Conservation (phyloP, 2,113 vertebrate species). For the Ranitomeya imitator region DNA sequence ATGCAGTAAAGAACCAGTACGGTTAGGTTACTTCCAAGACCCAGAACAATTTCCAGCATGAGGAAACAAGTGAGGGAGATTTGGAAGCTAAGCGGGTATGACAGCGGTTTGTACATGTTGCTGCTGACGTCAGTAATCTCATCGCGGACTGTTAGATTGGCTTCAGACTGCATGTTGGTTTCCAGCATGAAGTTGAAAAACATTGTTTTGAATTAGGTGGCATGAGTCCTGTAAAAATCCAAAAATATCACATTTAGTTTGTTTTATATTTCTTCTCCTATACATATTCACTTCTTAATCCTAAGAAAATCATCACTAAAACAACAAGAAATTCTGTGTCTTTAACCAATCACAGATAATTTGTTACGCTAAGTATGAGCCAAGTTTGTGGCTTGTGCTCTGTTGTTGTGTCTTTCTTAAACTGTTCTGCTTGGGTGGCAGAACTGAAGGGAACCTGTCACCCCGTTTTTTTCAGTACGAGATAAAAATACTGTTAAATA, state of each 20-base stretch:
- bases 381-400: too few species aligned
- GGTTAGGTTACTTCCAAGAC: constrained; percentile 97
- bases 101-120: constrained; percentile 85
- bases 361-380: not conserved
- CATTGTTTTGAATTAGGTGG: constrained; percentile 87
- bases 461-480: too few species aligned
- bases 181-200: constrained; percentile 85
- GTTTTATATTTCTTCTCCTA: not conserved
- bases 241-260: constrained; percentile 57
- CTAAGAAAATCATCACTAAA: not conserved
- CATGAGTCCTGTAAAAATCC: constrained; percentile 75
- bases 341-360: too few species aligned
- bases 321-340: too few species aligned
- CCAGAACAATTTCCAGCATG: constrained; percentile 95
- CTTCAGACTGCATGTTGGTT: constrained; percentile 91
- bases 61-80: constrained; percentile 95
- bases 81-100: constrained; percentile 94
- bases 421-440: not conserved
- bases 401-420: not conserved
- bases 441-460: too few species aligned
- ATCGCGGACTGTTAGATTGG: constrained; percentile 94
- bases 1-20: constrained; percentile 98
- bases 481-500: too few species aligned
- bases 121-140: constrained; percentile 84
- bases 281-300: not conserved